Evolutionary conservation across 2,797 vertebrate species (phyloP).

Genomic region (Luscinia luscinia): DNA sequence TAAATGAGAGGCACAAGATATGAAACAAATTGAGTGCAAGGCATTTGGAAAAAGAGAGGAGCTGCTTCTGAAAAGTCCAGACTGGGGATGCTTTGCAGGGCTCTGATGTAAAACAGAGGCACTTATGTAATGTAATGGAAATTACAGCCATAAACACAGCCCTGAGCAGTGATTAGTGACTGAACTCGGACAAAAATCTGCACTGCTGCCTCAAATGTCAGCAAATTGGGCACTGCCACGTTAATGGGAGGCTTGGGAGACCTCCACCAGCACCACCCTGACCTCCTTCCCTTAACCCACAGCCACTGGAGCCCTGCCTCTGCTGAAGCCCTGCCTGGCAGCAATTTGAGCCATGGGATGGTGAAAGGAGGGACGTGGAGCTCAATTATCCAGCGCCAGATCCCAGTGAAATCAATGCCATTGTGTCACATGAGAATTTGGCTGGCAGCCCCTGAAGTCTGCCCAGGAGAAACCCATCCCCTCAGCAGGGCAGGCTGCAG

Average conservation of each 20-base stretch:
- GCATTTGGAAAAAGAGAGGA: neutral
- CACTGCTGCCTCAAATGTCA: neutral
- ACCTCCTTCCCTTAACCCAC: constrained; percentile 11
- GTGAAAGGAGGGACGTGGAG: constrained; percentile 6
- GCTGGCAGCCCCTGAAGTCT: constrained; percentile 8
- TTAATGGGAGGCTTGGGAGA: neutral
- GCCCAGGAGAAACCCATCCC: neutral
- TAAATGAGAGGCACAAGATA: neutral
- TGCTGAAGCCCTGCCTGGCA: neutral
- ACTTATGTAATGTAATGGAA: constrained; percentile 53
- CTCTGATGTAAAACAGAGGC: constrained; percentile 52
- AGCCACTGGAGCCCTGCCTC: constrained; percentile 17
- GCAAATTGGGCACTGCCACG: neutral
- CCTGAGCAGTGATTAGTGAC: constrained; percentile 41
- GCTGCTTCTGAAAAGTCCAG: neutral
- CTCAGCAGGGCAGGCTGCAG: neutral
- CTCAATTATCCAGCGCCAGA: constrained; percentile 39
- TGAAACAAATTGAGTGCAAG: neutral
- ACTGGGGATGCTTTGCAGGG: neutral
- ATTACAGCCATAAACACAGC: constrained; percentile 20
- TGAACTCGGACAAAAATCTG: neutral
- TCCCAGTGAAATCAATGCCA: constrained; percentile 54
- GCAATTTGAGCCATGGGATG: neutral
- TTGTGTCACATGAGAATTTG: constrained; percentile 50
- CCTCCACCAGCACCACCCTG: neutral